phyloP scores from a whole-genome alignment of 2,888 invertebrate genomes.

The Polietes domitor region DNA sequence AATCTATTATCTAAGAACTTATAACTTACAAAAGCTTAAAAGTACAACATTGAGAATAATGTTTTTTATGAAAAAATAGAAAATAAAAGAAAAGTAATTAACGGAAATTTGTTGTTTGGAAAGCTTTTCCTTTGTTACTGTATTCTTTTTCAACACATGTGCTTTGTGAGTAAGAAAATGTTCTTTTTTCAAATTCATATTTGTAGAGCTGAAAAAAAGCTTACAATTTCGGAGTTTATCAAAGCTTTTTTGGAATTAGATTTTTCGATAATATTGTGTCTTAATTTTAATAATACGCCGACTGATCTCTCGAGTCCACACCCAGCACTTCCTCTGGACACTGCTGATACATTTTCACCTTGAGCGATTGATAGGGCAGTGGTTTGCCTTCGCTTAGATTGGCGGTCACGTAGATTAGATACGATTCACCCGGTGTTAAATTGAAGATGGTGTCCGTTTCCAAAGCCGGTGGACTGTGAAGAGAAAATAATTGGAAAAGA shows the following conservation, averaged over 20 bases:
- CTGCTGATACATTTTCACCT: constrained; percentile 75
- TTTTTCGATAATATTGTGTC: constrained; percentile 69
- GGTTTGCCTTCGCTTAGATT: constrained; percentile 83
- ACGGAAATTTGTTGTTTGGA: neutral
- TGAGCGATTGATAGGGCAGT: constrained; percentile 83
- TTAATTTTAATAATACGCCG: constrained; percentile 73
- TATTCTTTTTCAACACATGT: neutral
- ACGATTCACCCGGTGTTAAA: constrained; percentile 82
- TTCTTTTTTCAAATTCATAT: too few species aligned
- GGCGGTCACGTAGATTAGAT: constrained; percentile 83
- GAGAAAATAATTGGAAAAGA: neutral
- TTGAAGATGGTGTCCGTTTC: constrained; percentile 81
- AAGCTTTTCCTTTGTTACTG: neutral
- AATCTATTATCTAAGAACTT: neutral
- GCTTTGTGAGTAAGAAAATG: neutral
- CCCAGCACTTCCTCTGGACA: constrained; percentile 72
- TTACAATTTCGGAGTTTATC: neutral
- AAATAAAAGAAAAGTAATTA: neutral
- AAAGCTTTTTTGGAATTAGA: constrained; percentile 59
- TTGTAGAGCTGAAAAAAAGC: neutral
- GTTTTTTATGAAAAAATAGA: neutral
- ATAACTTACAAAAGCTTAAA: neutral
- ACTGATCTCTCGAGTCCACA: constrained; percentile 75
- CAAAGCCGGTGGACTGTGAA: constrained; percentile 79
- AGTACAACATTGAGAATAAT: neutral